Evolutionary conservation across 2,888 invertebrate species (phyloP), one percentile per base, ranked within the genome.

Genomic region (Archips xylosteana): DNA sequence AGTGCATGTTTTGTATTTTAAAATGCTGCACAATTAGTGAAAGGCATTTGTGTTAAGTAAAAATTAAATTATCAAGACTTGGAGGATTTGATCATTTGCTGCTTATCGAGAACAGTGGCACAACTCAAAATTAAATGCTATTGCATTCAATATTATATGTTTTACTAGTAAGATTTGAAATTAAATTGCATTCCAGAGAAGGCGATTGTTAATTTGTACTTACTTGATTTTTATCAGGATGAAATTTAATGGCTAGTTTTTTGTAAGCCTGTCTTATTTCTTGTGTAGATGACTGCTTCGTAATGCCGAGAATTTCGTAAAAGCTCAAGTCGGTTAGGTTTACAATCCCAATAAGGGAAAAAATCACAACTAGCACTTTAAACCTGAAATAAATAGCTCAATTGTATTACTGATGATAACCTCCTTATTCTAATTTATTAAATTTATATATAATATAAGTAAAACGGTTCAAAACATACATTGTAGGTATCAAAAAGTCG

Each of bases 191-290:
- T 23, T 23, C 23, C 23, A 23, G 23, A 23, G 23, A 23, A 23
- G 23, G 23, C 23, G 23, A 15, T 13, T 59, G 62, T 47, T n/a
- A 45, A 54, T 54, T 2, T 54, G 23, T 9, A 71, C 54, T 59
- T 89, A 95, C 96, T 76, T 92, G 90, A 81, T 95, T 96, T 86
- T 97, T 97, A 87, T 97, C 97, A 1, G 97, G 97, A 92, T 97
- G 97, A 78, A 95, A 94, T 71, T 95, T 95, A 1, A 97, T 93
- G 0, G 97, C 97, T 62, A 97, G 85, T 85, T 96, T 97, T 85
- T 97, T 97, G 85, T 97, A 97, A 6, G 97, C 97, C 85, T 96
- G 96, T 76, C 97, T 92, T 72, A 97, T 97, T 83, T 97, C 97
- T 78, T 96, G 95, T 64, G 95, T 94, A 72, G 96, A 95, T 2